Evolutionary conservation across 1,140 invertebrate genomes (phyloP).

Genomic region (Carcinoscorpius rotundicauda): DNA sequence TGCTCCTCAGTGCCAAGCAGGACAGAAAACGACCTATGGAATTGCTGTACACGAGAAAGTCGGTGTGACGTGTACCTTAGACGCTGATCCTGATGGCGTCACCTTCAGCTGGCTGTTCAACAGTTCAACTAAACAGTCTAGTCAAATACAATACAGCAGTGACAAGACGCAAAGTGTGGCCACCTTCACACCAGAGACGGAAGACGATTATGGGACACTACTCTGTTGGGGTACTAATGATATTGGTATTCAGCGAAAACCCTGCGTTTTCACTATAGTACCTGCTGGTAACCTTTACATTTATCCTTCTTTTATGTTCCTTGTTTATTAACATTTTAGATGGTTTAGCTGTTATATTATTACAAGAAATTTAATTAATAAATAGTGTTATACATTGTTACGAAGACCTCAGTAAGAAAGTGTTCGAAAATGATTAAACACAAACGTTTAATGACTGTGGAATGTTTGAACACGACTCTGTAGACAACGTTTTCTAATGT

Average conservation of each 20-base stretch:
- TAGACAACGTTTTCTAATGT: too few relatives aligned
- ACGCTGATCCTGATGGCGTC: conserved; percentile 65
- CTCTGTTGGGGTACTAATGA: conserved; percentile 22
- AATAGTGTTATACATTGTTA: too few relatives aligned
- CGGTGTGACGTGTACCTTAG: conserved; percentile 72
- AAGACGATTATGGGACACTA: conserved; percentile 54
- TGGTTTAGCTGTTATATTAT: too few relatives aligned
- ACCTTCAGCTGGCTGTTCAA: conserved; percentile 85
- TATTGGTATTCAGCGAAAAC: conserved; percentile 20
- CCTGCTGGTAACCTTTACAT: conserved; percentile 18
- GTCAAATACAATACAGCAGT: conserved; percentile 39
- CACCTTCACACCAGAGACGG: conserved; percentile 46
- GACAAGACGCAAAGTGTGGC: conserved; percentile 43
- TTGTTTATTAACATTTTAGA: too few relatives aligned
- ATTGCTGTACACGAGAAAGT: conserved; percentile 79
- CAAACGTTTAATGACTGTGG: too few relatives aligned
- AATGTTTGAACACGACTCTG: too few relatives aligned
- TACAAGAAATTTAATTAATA: too few relatives aligned
- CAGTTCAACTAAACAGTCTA: conserved; percentile 73
- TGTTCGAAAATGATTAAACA: too few relatives aligned
- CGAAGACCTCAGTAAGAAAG: too few relatives aligned
- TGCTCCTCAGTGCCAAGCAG: conserved; percentile 66
- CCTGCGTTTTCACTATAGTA: conserved; percentile 24
- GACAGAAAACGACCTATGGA: conserved; percentile 67
- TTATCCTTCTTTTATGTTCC: too few relatives aligned